Evolutionary conservation across 2,888 invertebrate genomes (phyloP).

Genomic region (Eudemis profundana): DNA sequence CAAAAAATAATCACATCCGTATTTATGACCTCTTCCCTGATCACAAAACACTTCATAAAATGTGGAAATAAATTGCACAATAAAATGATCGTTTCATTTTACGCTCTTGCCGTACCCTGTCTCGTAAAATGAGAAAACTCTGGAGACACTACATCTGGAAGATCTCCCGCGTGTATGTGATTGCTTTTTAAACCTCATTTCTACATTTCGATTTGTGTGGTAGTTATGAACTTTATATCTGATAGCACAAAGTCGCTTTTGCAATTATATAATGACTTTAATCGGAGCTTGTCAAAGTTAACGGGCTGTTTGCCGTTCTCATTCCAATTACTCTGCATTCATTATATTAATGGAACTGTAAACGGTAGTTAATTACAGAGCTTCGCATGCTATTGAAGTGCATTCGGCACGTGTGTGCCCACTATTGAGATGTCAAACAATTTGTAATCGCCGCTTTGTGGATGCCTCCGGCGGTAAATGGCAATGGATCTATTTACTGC

Average conservation of each 20-base stretch:
- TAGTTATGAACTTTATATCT: neutral
- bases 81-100: slow-evolving; percentile 64
- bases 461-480: neutral
- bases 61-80: slow-evolving; percentile 63
- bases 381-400: slow-evolving; percentile 37
- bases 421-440: slow-evolving; percentile 19
- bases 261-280: neutral
- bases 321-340: slow-evolving; percentile 21
- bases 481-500: neutral
- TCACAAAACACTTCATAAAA: slow-evolving; percentile 71
- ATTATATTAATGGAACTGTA: slow-evolving; percentile 28
- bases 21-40: slow-evolving; percentile 62
- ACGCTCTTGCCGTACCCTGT: slow-evolving; percentile 47
- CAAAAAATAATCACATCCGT: slow-evolving; percentile 63
- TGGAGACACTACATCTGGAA: slow-evolving; percentile 17
- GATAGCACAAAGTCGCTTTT: neutral
- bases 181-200: neutral
- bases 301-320: neutral
- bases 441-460: slow-evolving; percentile 11
- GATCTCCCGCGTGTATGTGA: neutral
- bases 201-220: neutral
- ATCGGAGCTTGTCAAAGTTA: neutral
- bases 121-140: slow-evolving; percentile 34
- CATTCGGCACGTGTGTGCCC: slow-evolving; percentile 2
- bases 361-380: slow-evolving; percentile 41